A percentile compares a stretch with the other conserved stretches of the same genome.
phyloP scores from a whole-genome alignment of 1,140 invertebrate species.

The Drosophila murphyi region DNA sequence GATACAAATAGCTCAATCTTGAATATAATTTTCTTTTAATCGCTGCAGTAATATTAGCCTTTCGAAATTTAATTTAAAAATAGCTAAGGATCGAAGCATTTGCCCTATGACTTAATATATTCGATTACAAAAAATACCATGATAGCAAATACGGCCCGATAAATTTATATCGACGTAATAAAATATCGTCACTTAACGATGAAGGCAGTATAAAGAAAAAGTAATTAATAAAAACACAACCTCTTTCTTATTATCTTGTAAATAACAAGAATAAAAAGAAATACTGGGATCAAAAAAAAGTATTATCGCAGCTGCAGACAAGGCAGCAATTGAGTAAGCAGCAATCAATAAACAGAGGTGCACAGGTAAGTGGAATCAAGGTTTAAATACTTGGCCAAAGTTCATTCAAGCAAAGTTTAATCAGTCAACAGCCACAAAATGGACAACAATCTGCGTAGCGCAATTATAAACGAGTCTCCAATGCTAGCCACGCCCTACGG shows the following conservation, averaged over 20 bases:
- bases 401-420: constrained; percentile 52
- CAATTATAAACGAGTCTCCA: constrained; percentile 68
- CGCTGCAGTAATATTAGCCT: no score
- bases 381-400: constrained; percentile 53
- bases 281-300: neutral
- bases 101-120: neutral
- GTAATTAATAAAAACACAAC: constrained; percentile 5
- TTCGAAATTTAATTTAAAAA: neutral
- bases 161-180: neutral
- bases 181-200: constrained; percentile 15
- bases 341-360: neutral
- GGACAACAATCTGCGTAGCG: constrained; percentile 74
- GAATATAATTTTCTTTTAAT: no score
- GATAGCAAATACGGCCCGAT: neutral
- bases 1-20: no score
- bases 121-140: neutral
- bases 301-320: neutral
- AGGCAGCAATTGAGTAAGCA: neutral
- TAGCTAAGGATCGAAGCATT: neutral
- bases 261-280: neutral
- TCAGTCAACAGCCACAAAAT: constrained; percentile 47
- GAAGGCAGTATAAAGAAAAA: constrained; percentile 2
- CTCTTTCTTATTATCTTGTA: constrained; percentile 2
- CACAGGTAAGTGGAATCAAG: constrained; percentile 27
- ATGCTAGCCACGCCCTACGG: constrained; percentile 75